phyloP scores from a whole-genome alignment of 2,797 vertebrate genomes.

The Crotalus adamanteus region DNA sequence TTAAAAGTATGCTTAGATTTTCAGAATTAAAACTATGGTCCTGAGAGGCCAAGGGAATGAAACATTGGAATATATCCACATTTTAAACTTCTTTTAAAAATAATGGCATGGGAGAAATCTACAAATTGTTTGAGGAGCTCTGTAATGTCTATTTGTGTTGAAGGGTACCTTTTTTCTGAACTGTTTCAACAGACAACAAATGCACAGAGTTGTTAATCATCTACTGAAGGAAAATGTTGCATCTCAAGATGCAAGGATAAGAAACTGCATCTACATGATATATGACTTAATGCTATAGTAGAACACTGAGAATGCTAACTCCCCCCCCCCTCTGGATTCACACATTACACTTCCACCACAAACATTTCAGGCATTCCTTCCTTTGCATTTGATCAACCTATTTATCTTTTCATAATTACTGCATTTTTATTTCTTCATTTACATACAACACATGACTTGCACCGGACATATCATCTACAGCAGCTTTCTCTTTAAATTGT shows the following conservation, averaged over 20 bases:
- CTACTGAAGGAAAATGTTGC: neutral
- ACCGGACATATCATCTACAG: neutral
- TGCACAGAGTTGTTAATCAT: neutral
- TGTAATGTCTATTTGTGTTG: neutral
- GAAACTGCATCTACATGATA: neutral
- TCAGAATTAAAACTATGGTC: neutral
- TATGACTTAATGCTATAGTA: neutral
- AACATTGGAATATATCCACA: neutral
- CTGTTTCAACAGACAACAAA: neutral
- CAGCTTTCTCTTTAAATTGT: constrained; percentile 3
- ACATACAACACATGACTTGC: neutral
- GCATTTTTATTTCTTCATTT: neutral
- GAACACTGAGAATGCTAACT: neutral
- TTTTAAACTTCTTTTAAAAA: neutral
- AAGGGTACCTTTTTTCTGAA: neutral
- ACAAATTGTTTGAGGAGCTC: neutral
- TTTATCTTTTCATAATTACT: neutral
- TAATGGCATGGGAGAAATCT: neutral
- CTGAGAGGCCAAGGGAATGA: neutral
- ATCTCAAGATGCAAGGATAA: neutral
- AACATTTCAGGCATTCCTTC: neutral
- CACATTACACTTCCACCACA: neutral
- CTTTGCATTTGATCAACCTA: neutral
- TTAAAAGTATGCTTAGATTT: neutral
- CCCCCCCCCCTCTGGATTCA: neutral